A percentile compares a stretch with the other conserved stretches of the same genome.
These are phyloP conservation scores for Vireo griseus DNA, from an alignment of 2,797 vertebrate species.

Conservation along the genomic window DNA sequence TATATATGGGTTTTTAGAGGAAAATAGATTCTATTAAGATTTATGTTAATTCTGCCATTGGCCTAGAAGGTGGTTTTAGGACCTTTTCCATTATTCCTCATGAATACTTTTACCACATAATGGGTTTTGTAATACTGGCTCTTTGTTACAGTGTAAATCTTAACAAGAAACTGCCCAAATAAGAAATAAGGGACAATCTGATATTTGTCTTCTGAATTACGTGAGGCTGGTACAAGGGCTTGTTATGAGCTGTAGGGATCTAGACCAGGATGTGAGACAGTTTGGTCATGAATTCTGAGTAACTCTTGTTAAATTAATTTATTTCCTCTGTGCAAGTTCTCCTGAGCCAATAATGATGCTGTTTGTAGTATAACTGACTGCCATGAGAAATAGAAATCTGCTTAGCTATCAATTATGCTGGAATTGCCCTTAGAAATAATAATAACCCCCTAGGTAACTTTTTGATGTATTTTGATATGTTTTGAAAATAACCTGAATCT, in stretches of 20 bases:
- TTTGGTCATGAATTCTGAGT: not conserved
- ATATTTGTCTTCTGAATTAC: not conserved
- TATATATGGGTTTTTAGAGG: not conserved
- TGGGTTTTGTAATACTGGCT: not conserved
- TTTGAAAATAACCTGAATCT: not conserved
- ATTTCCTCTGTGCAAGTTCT: not conserved
- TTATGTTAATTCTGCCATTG: not conserved
- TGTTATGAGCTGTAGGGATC: not conserved
- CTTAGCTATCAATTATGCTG: not conserved
- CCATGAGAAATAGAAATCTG: not conserved
- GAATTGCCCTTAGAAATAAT: not conserved
- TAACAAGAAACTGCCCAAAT: not conserved
- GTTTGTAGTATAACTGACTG: not conserved
- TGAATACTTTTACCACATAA: not conserved
- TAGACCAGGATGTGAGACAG: not conserved
- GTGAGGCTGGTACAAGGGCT: not conserved
- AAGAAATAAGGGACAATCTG: not conserved
- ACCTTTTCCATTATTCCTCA: not conserved
- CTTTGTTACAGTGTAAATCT: not conserved
- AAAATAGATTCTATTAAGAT: not conserved
- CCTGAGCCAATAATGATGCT: not conserved
- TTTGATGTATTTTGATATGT: not conserved
- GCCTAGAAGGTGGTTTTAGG: not conserved
- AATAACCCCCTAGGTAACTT: not conserved
- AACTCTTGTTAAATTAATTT: not conserved